Evolutionary conservation across 2,888 invertebrate species (phyloP).

Genomic region (Eurytoma californica): DNA sequence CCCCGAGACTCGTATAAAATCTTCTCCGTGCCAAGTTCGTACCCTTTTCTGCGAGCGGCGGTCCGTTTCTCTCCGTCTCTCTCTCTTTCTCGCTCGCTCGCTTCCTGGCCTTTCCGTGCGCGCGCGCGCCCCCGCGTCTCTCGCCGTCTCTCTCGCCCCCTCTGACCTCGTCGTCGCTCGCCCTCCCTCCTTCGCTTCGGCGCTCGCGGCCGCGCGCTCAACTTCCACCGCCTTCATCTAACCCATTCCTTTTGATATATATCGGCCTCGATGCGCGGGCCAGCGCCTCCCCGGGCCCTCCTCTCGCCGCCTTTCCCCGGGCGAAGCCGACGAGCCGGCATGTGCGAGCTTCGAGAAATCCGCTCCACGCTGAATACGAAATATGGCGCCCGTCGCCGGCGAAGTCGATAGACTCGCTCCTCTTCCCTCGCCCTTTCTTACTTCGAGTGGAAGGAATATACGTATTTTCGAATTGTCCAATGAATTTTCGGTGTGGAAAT

Average conservation of each 20-base stretch:
- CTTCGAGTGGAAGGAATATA: neutral
- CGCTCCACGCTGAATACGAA: constrained; percentile 29
- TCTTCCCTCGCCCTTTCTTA: neutral
- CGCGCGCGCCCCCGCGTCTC: constrained; percentile 32
- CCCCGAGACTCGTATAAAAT: constrained; percentile 73
- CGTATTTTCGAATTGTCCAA: neutral
- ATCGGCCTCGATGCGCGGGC: constrained; percentile 52
- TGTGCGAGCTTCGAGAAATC: constrained; percentile 27
- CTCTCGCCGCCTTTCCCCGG: neutral
- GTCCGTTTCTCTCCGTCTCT: constrained; percentile 8
- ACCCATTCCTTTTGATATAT: constrained; percentile 68
- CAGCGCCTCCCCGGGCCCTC: constrained; percentile 46
- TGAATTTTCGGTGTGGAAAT: neutral
- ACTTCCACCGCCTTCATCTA: constrained; percentile 60
- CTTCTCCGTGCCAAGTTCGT: constrained; percentile 59
- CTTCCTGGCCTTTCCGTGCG: constrained; percentile 36
- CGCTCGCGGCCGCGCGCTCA: too few species aligned
- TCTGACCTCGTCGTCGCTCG: constrained; percentile 44
- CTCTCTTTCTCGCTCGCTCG: constrained; percentile 37
- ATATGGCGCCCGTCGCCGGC: constrained; percentile 27
- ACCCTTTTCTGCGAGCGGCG: constrained; percentile 56
- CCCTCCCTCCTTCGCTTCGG: constrained; percentile 57
- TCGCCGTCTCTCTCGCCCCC: constrained; percentile 56
- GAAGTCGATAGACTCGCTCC: neutral
- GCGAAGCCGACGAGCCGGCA: neutral